A percentile compares a stretch with the other conserved stretches of the same genome.
These are phyloP conservation scores for Lithophane semibrunnea DNA, from an alignment of 2,888 invertebrate species.

Conservation along the genomic window DNA sequence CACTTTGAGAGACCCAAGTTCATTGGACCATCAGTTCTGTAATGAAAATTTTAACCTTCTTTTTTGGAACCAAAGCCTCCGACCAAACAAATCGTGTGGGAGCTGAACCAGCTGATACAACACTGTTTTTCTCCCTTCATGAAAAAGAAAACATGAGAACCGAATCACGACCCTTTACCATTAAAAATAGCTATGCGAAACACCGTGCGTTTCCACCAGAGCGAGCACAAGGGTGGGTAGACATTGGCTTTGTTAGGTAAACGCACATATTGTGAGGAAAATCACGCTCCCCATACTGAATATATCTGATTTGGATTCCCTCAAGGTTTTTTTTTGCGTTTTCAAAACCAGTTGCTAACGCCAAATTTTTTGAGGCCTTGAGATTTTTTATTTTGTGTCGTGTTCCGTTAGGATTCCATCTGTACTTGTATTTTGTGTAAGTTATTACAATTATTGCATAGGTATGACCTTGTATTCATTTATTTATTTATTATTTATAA, in stretches of 20 bases:
- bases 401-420: neutral
- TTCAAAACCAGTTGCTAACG: constrained; percentile 2
- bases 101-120: constrained; percentile 43
- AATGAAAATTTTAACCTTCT: neutral
- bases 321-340: constrained; percentile 27
- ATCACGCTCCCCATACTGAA: constrained; percentile 75
- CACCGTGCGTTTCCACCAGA: constrained; percentile 57
- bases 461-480: neutral
- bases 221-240: constrained; percentile 53
- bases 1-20: neutral
- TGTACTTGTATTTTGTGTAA: constrained; percentile 10
- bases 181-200: constrained; percentile 62
- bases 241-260: constrained; percentile 70
- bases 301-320: constrained; percentile 63
- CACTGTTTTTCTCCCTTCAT: constrained; percentile 37
- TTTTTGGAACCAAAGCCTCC: neutral
- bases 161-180: constrained; percentile 58
- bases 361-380: neutral
- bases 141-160: constrained; percentile 50
- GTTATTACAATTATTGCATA: neutral
- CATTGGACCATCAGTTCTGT: neutral
- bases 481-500: too few relatives aligned
- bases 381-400: neutral
- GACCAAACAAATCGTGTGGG: constrained; percentile 32
- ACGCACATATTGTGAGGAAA: constrained; percentile 68